Base-by-base conservation (phyloP, 2,797 vertebrate genomes). In the Coendou prehensilis region DNA sequence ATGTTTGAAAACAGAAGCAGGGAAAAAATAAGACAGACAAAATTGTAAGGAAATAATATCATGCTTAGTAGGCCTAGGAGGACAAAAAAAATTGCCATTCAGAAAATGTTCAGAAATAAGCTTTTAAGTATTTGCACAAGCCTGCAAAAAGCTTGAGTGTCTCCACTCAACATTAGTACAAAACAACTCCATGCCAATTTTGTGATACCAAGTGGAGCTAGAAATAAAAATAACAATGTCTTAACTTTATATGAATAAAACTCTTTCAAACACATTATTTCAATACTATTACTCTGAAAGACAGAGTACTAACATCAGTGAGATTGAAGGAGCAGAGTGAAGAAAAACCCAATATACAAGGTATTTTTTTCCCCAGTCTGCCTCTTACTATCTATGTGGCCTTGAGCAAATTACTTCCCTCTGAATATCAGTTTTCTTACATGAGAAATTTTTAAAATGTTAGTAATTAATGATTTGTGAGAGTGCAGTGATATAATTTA, bases 321-420 rank as follows among this genome's bases (percentile, higher is more conserved):
- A 94, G 2, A 90, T 52, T 92, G 91, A 93, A 95, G 26, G 2
- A 82, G 10, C 75, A 0, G 20, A 96, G 13, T 67, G 3, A 57
- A 86, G 26, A 82, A 87, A 91, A 96, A 96, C 79, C 45, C 47
- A 94, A 83, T 41, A 88, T 45, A 93, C 13, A 13, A 41, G 37
- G 37, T 57, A 23, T 47, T 20, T 47, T 93, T 90, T 82, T 57
- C 2, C 75, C 41, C 13, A 10, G 5, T 92, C 13, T 87, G 26
- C n/a, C 37, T 88, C 89, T 92, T 87, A 84, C 11, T 86, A 33
- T 75, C 45, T 37, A 23, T 7, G 9, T 50, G 41, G 8, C 50
- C n/a, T 69, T 83, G 28, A 96, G 20, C 47, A 96, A 92, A 7
- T 75, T 87, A 87, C 4, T 94, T 20, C 20, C 94, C 97, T 95